These are phyloP conservation scores for Listronotus oregonensis DNA, from an alignment of 1,140 invertebrate genomes.

Conservation along the genomic window DNA sequence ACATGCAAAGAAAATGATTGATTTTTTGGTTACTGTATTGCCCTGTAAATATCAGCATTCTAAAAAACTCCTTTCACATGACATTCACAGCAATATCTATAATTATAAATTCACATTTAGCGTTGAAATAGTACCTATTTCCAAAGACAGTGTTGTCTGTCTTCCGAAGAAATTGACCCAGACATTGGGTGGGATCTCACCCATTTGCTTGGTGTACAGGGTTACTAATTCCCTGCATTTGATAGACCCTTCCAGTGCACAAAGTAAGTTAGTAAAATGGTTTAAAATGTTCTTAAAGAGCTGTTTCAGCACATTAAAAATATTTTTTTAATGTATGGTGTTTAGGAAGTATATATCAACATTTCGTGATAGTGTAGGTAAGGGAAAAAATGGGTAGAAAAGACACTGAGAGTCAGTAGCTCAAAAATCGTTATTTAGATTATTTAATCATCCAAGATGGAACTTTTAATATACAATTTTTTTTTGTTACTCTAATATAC, in stretches of 20 bases:
- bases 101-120: slow-evolving; percentile 96
- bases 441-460: too few species aligned
- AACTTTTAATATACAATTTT: too few species aligned
- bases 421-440: too few species aligned
- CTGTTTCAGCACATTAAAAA: slow-evolving; percentile 9
- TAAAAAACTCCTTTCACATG: slow-evolving; percentile 96
- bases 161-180: slow-evolving; percentile 86
- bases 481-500: too few species aligned
- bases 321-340: not conserved
- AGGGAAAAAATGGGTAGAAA: too few species aligned
- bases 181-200: slow-evolving; percentile 89
- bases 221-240: slow-evolving; percentile 90
- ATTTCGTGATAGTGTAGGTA: too few species aligned
- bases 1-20: slow-evolving; percentile 93
- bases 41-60: slow-evolving; percentile 87
- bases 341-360: not conserved
- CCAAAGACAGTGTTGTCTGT: slow-evolving; percentile 97
- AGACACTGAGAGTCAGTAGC: too few species aligned
- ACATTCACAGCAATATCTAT: slow-evolving; percentile 94
- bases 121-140: slow-evolving; percentile 95
- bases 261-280: slow-evolving; percentile 83
- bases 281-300: not conserved
- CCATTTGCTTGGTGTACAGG: slow-evolving; percentile 86
- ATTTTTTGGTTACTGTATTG: slow-evolving; percentile 87
- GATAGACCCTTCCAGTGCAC: slow-evolving; percentile 90